A percentile compares a stretch with the other conserved stretches of the same genome.
Evolutionary conservation across 2,888 invertebrate species (phyloP).

Genomic region (Oligia strigilis): DNA sequence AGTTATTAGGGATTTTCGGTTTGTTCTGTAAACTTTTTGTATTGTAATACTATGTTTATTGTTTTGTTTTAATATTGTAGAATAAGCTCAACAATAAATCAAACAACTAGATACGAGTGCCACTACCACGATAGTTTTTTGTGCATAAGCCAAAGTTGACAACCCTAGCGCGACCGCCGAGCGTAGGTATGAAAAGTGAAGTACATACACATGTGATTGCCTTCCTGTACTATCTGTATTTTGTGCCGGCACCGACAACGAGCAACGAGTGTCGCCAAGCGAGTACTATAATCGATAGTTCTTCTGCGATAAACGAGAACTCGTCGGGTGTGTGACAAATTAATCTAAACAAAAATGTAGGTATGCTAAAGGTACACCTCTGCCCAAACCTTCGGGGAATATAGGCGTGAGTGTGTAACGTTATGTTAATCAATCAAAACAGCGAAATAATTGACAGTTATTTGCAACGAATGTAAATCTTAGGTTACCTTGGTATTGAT

Average conservation of each 20-base stretch:
- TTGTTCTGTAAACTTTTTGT: no score
- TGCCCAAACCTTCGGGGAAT: neutral
- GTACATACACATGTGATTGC: no score
- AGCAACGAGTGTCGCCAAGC: neutral
- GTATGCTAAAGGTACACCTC: neutral
- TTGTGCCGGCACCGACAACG: neutral
- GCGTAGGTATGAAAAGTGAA: no score
- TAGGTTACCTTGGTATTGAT: neutral
- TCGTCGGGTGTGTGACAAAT: neutral
- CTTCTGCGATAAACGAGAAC: neutral
- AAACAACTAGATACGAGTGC: no score
- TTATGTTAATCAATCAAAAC: neutral
- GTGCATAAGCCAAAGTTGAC: no score
- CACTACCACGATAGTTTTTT: no score
- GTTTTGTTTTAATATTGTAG: no score
- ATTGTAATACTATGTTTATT: no score
- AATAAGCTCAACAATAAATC: no score
- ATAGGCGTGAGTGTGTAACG: neutral
- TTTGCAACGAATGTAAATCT: neutral
- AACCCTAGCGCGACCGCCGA: no score
- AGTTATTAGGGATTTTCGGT: no score
- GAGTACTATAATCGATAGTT: neutral
- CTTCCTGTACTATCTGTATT: no score
- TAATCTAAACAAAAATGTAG: neutral
- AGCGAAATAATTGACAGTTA: neutral